Conservation (phyloP, 2,888 invertebrate species). For the Girardia tigrina region DNA sequence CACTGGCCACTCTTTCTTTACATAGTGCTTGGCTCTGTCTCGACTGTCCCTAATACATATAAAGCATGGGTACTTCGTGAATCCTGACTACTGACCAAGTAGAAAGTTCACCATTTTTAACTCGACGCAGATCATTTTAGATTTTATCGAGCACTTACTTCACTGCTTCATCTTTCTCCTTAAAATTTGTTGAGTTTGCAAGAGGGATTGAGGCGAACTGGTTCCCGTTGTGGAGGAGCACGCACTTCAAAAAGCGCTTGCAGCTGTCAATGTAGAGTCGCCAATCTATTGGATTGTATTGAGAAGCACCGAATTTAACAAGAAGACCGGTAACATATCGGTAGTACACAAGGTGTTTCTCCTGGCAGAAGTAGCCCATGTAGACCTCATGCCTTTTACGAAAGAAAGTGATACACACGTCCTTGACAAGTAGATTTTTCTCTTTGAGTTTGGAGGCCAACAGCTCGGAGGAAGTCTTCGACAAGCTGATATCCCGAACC, state of each 20-base stretch:
- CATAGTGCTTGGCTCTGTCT: constrained; percentile 38
- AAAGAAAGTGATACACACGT: no score
- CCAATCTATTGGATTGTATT: constrained; percentile 26
- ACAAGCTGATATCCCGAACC: constrained; percentile 30
- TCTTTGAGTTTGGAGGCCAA: constrained; percentile 29
- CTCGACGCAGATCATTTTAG: no score
- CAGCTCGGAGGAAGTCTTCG: constrained; percentile 28
- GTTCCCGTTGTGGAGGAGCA: constrained; percentile 28
- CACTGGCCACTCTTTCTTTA: constrained; percentile 28
- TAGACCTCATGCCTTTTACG: constrained; percentile 26
- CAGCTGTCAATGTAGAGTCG: constrained; percentile 27
- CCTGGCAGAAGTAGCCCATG: no score
- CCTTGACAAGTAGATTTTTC: constrained; percentile 27
- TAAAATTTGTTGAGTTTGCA: constrained; percentile 19
- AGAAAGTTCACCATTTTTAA: constrained; percentile 37
- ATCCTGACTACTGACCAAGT: constrained; percentile 42
- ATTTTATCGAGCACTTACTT: no score
- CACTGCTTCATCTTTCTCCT: constrained; percentile 29
- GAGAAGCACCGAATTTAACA: constrained; percentile 23
- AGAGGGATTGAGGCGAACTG: constrained; percentile 27
- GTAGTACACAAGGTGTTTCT: no score
- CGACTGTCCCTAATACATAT: constrained; percentile 40
- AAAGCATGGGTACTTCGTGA: constrained; percentile 40
- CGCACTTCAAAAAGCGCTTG: constrained; percentile 15
- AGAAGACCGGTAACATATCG: no score